These are phyloP conservation scores for Empidonax traillii DNA, from an alignment of 2,113 vertebrate species.

Conservation along the genomic window DNA sequence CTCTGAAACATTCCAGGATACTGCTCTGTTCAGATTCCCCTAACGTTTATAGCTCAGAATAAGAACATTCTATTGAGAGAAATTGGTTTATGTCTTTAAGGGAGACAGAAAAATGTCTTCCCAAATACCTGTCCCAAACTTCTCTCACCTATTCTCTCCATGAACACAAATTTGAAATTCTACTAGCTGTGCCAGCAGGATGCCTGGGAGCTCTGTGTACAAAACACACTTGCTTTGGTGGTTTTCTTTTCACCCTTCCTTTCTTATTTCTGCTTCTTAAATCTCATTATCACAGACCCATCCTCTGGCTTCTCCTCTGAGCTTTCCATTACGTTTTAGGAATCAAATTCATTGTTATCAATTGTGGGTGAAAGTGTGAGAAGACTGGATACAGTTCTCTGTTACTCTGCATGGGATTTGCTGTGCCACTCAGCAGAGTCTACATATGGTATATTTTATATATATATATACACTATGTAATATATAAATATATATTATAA, in stretches of 20 bases:
- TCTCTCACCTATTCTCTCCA: neutral
- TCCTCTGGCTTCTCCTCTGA: neutral
- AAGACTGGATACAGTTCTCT: neutral
- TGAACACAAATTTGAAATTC: neutral
- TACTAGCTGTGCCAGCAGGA: neutral
- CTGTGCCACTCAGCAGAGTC: neutral
- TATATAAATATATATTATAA: neutral
- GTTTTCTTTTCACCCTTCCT: neutral
- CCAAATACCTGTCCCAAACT: neutral
- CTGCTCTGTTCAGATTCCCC: neutral
- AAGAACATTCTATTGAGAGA: neutral
- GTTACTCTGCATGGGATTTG: neutral
- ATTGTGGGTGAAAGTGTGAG: neutral
- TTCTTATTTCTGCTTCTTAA: neutral
- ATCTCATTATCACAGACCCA: neutral
- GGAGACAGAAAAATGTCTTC: neutral
- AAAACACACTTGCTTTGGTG: accelerated
- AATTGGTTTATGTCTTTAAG: neutral
- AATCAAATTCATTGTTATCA: neutral
- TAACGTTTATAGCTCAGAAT: neutral
- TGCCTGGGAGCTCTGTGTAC: neutral
- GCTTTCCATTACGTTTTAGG: neutral
- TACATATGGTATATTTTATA: neutral
- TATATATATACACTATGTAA: neutral
- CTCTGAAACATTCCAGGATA: neutral